A percentile compares a stretch with the other conserved stretches of the same genome.
Conservation (phyloP, 2,113 vertebrate genomes). For the Genyomyrus donnyi region DNA sequence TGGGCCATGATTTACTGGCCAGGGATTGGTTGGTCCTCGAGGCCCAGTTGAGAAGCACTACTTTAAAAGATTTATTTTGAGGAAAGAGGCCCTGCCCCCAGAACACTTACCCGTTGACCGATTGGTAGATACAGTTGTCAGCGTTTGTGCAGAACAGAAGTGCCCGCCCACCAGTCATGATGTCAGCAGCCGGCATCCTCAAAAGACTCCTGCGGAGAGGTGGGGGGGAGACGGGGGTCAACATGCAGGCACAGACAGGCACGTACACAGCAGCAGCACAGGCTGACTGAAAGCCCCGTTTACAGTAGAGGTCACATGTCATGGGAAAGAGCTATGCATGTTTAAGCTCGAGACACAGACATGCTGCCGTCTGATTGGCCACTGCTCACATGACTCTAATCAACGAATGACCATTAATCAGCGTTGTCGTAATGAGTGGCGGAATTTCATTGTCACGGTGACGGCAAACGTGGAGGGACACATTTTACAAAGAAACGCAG, state of each 20-base stretch:
- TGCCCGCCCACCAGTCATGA: conserved; percentile 57
- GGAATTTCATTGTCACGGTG: not conserved
- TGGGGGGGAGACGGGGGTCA: not conserved
- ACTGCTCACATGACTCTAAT: not conserved
- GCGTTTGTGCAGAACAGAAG: conserved; percentile 49
- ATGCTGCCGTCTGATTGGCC: not conserved
- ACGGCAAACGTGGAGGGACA: not conserved
- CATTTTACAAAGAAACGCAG: not conserved
- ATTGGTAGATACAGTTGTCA: conserved; percentile 48
- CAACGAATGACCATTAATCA: not conserved
- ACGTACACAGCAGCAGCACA: not conserved
- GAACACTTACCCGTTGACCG: conserved; percentile 58
- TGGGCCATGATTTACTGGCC: not conserved
- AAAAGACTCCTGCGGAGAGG: conserved; percentile 43
- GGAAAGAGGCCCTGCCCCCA: not conserved
- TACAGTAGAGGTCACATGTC: not conserved
- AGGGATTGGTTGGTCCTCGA: not conserved
- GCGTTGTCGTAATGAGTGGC: not conserved
- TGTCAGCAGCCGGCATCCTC: conserved; percentile 55
- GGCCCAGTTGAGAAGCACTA: not conserved
- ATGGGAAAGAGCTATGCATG: not conserved
- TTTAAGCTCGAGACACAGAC: not conserved
- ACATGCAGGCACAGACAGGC: not conserved
- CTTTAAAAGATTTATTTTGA: not conserved
- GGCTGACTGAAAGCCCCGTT: not conserved